Conservation (phyloP, 2,888 invertebrate genomes). For the Gonocerus acuteangulatus region DNA sequence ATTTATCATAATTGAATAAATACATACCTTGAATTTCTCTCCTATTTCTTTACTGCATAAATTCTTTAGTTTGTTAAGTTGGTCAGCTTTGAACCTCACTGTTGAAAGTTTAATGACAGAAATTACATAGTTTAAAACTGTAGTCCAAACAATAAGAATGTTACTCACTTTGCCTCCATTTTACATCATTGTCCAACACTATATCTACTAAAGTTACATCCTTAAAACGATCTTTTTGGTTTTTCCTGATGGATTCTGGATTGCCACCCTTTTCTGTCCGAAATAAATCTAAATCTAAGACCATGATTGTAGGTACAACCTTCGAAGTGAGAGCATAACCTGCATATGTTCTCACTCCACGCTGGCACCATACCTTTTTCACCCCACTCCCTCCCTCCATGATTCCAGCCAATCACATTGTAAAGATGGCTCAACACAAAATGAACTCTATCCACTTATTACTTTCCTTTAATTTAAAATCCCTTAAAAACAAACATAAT, state of each 20-base stretch:
- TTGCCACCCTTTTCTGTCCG: slow-evolving; percentile 92
- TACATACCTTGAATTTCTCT: slow-evolving; percentile 80
- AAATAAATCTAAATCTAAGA: slow-evolving; percentile 92
- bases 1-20: no score
- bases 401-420: neutral
- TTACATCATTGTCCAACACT: slow-evolving; percentile 79
- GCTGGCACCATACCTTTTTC: neutral
- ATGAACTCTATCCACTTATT: no score
- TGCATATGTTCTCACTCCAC: neutral
- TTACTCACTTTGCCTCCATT: slow-evolving; percentile 70
- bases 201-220: slow-evolving; percentile 84
- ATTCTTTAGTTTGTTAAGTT: slow-evolving; percentile 92
- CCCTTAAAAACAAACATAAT: no score
- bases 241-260: slow-evolving; percentile 82
- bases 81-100: slow-evolving; percentile 78
- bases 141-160: neutral
- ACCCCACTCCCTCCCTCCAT: neutral
- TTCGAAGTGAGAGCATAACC: neutral
- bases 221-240: slow-evolving; percentile 87
- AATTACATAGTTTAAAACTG: slow-evolving; percentile 1
- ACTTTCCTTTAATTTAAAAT: no score
- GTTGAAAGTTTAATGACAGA: no score
- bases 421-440: neutral
- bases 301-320: slow-evolving; percentile 55
- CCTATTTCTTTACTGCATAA: slow-evolving; percentile 94